A percentile compares a stretch with the other conserved stretches of the same genome.
Conservation (phyloP, 2,888 invertebrate genomes). For the Mycalesis mineus region DNA sequence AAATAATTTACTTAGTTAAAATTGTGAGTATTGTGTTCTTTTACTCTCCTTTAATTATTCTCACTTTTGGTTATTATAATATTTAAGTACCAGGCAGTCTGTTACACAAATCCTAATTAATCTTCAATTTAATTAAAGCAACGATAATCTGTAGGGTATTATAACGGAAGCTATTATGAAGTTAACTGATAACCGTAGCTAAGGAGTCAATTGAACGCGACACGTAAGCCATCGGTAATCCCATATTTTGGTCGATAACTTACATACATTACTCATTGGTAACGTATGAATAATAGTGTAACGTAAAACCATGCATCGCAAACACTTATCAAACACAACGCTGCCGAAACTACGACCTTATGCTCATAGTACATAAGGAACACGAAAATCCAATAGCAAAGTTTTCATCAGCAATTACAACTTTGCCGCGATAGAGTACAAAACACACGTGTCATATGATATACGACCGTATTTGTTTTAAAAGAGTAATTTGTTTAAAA, state of each 20-base stretch:
- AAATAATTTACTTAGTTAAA: no score
- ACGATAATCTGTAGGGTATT: not conserved
- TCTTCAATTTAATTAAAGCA: no score
- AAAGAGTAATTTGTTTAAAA: constrained; percentile 11
- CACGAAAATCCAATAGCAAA: constrained; percentile 6
- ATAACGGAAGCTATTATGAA: constrained; percentile 11
- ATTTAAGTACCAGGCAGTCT: not conserved
- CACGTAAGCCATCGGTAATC: constrained; percentile 38
- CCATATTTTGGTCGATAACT: constrained; percentile 47
- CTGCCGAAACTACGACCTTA: not conserved
- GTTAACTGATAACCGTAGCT: constrained; percentile 9
- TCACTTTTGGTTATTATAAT: no score
- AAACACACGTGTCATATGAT: constrained; percentile 9
- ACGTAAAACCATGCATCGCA: constrained; percentile 7
- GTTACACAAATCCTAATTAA: no score
- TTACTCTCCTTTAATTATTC: no score
- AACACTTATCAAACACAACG: not conserved
- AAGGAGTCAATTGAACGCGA: constrained; percentile 12
- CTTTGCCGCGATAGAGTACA: not conserved
- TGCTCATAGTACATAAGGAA: not conserved
- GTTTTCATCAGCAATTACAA: not conserved
- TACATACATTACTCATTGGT: constrained; percentile 46
- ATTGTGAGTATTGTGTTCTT: no score
- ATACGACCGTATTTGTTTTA: constrained; percentile 15
- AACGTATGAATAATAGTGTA: constrained; percentile 40